Conservation (phyloP, 2,797 vertebrate genomes). For the Dryobates pubescens region DNA sequence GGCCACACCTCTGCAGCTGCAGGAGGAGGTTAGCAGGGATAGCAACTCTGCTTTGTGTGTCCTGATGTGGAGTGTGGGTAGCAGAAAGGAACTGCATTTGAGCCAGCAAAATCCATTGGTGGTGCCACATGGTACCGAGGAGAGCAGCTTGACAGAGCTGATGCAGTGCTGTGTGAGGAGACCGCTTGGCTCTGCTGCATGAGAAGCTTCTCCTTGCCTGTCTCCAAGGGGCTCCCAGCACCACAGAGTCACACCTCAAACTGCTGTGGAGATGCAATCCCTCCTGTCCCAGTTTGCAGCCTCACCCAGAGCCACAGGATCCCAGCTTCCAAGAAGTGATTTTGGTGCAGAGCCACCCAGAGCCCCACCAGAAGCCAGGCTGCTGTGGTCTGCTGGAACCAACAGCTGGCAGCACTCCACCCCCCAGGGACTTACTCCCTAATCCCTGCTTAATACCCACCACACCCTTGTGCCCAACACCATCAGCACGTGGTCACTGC, state of each 20-base stretch:
- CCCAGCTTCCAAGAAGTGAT: neutral
- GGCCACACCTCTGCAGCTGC: neutral
- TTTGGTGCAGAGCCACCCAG: neutral
- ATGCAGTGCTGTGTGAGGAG: too few relatives aligned
- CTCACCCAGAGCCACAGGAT: neutral
- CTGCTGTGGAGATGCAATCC: neutral
- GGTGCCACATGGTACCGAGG: too few relatives aligned
- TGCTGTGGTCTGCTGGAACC: neutral
- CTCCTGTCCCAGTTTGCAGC: neutral
- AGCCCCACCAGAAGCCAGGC: neutral
- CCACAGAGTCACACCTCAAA: neutral
- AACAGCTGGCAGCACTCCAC: neutral
- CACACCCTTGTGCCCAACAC: neutral
- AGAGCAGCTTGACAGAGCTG: too few relatives aligned
- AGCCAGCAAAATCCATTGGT: too few relatives aligned
- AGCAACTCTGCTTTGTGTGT: too few relatives aligned
- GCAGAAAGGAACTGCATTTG: too few relatives aligned
- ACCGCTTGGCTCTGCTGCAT: too few relatives aligned
- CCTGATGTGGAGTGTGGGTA: too few relatives aligned
- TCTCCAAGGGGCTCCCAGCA: too few relatives aligned
- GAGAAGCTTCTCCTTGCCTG: too few relatives aligned
- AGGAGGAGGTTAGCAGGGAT: too few relatives aligned
- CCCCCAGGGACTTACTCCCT: neutral
- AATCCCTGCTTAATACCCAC: neutral
- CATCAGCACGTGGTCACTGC: neutral